phyloP scores from a whole-genome alignment of 2,113 vertebrate genomes.

The Gnathonemus echidnorhynchus region DNA sequence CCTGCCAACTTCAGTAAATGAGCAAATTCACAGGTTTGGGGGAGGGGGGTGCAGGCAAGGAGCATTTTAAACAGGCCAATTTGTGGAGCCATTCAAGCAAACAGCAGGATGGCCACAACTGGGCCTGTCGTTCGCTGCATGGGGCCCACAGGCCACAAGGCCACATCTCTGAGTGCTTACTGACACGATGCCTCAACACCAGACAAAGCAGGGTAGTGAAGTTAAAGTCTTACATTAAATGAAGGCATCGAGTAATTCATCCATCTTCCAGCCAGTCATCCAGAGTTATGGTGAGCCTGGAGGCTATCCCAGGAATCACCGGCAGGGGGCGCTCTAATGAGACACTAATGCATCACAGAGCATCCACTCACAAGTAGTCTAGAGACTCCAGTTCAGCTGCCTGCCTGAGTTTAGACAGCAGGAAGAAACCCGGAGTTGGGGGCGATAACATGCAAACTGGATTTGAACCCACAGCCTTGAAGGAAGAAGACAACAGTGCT shows the following conservation, averaged over 20 bases:
- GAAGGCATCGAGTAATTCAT: background rate
- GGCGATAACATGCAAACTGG: background rate
- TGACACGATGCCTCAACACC: background rate
- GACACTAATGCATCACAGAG: background rate
- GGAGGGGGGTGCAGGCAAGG: slow-evolving; percentile 6
- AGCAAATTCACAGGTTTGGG: slow-evolving; percentile 28
- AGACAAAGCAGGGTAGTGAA: background rate
- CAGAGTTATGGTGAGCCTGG: background rate
- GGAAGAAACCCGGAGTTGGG: background rate
- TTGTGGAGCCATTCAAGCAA: background rate
- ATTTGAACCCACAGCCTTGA: background rate
- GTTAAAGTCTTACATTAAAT: background rate
- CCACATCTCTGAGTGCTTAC: background rate
- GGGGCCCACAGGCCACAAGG: background rate
- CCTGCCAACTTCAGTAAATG: slow-evolving; percentile 20
- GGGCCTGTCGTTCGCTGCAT: background rate
- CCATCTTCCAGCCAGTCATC: background rate
- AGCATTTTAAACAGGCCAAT: slow-evolving; percentile 22
- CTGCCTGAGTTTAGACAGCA: background rate
- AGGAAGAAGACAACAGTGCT: background rate
- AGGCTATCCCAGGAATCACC: background rate
- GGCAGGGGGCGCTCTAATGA: background rate
- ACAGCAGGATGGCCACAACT: background rate
- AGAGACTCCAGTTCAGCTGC: background rate
- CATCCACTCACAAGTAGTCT: background rate